Conservation (phyloP, 2,113 vertebrate species). For the Pygoscelis adeliae region DNA sequence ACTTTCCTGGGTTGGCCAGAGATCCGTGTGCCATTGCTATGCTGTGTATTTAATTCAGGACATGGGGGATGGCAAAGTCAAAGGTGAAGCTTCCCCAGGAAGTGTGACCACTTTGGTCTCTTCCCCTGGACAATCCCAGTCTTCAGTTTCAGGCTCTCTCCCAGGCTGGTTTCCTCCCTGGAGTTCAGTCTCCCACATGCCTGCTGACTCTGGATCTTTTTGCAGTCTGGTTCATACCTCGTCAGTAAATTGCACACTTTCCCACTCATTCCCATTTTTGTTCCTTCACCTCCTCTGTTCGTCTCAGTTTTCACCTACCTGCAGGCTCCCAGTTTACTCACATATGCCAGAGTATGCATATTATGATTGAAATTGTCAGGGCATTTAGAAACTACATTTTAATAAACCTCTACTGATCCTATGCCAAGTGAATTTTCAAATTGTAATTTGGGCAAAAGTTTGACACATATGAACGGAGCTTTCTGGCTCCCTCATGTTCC, state of each 20-base stretch:
- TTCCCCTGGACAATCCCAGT: neutral
- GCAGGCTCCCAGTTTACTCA: neutral
- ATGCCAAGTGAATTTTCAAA: neutral
- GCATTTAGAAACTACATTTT: neutral
- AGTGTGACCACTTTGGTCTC: neutral
- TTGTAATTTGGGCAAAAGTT: neutral
- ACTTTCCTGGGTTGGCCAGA: neutral
- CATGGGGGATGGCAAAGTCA: neutral
- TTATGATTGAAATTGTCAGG: neutral
- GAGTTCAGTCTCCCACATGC: neutral
- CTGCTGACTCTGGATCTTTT: neutral
- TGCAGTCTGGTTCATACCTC: rapidly evolving
- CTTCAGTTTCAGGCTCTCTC: neutral
- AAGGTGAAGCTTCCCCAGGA: neutral
- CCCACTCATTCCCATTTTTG: neutral
- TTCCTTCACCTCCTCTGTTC: neutral
- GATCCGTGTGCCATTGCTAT: rapidly evolving
- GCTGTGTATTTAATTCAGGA: neutral
- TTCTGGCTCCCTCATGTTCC: neutral
- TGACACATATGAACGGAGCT: neutral
- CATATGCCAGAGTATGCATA: neutral
- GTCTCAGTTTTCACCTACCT: neutral
- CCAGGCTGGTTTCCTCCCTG: neutral
- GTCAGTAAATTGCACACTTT: neutral
- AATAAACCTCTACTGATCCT: neutral